These are phyloP conservation scores for Gallinago media DNA, from an alignment of 2,113 vertebrate genomes.

Conservation along the genomic window DNA sequence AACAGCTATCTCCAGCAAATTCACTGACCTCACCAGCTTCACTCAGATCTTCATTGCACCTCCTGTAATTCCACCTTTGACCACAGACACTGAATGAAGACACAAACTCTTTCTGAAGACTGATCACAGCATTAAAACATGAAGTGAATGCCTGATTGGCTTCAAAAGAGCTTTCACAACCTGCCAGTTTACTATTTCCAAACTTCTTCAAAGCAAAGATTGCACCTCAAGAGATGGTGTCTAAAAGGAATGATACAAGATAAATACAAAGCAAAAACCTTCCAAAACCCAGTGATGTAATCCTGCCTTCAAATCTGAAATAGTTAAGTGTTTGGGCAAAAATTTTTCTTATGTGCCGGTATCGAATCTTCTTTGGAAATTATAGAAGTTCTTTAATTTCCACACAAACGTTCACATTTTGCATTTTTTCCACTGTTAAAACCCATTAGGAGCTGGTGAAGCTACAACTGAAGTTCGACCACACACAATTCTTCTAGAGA, in stretches of 20 bases:
- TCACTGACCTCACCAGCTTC: background rate
- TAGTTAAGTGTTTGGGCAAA: background rate
- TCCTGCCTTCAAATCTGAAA: background rate
- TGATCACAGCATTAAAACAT: background rate
- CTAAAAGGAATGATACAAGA: background rate
- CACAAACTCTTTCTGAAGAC: background rate
- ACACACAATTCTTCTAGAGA: background rate
- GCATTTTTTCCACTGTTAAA: background rate
- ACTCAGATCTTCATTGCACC: background rate
- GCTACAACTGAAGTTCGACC: accelerated
- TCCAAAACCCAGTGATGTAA: background rate
- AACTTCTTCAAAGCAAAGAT: background rate
- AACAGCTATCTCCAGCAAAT: background rate
- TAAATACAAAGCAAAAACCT: background rate
- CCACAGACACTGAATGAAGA: background rate
- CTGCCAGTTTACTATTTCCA: background rate
- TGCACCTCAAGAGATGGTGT: background rate
- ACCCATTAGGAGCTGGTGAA: background rate
- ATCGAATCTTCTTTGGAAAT: background rate
- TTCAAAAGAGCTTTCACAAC: background rate
- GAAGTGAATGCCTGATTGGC: background rate
- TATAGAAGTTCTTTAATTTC: background rate
- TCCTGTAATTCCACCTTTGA: background rate
- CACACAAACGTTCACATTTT: background rate
- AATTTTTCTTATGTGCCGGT: background rate